Evolutionary conservation across 2,888 invertebrate genomes (phyloP), one percentile per base, ranked within the genome.

Genomic region (Diadegma fenestrale): DNA sequence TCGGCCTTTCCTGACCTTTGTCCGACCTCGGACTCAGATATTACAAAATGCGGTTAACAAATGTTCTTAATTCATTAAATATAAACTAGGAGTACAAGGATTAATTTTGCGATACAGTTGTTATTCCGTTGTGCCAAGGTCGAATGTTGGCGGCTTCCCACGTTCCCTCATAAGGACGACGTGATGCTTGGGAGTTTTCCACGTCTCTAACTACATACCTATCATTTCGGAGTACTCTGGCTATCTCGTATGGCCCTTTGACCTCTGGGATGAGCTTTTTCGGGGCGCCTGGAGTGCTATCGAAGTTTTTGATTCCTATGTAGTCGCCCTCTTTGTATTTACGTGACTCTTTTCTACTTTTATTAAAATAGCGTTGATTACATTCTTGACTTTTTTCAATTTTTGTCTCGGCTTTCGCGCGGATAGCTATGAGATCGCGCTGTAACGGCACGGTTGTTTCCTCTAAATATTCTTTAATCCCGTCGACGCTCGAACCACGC

Each of bases 331-430:
- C 79, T 41, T 85, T 43, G 58, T 87, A 88, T 45, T 78, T 61
- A 61, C 80, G 51, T 10, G 87, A 82, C 22, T 37, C 58, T 82
- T 90, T 90, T 68, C 88, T 90, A 66, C 77, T 90, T 63, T 85
- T 88, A 82, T 92, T 83, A 82, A 86, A 91, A 80, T 88, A 78
- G 6, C 48, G 73, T 72, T 90, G 85, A 82, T 88, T 90, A 33
- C 89, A 87, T 7, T 81, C 37, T 72, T 91, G 90, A 14, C 6
- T 77, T 76, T 88, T 87, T 19, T 69, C 22, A 63, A 90, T 91
- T 12, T 33, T 80, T 30, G 71, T 33, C 1, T 43, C 37, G 0
- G 87, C 80, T 37, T 19, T 61, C 5, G 63, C 41, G 0, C 84
- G 75, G 10, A 88, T 61, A n/a, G 78, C 26, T 48, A 22, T 48